phyloP scores from a whole-genome alignment of 2,888 invertebrate species.

The Dexiosoma caninum region DNA sequence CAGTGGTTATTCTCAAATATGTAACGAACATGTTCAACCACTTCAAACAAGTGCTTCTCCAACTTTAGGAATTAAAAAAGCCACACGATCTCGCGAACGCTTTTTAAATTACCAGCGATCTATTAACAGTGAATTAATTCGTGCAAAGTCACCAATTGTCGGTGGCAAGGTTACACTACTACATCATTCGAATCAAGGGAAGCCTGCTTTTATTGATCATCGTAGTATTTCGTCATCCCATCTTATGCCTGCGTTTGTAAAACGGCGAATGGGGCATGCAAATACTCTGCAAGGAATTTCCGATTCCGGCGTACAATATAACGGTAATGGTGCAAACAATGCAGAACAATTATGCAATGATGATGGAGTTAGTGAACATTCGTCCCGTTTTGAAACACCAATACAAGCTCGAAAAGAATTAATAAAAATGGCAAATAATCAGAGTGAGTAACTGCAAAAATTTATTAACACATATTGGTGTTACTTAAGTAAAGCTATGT shows the following conservation, averaged over 20 bases:
- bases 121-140: constrained; percentile 28
- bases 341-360: constrained; percentile 69
- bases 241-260: constrained; percentile 77
- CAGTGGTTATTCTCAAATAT: constrained; percentile 14
- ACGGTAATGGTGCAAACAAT: constrained; percentile 74
- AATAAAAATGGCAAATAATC: neutral
- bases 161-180: neutral
- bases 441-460: constrained; percentile 48
- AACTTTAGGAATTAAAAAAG: constrained; percentile 27
- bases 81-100: constrained; percentile 44
- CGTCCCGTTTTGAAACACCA: neutral
- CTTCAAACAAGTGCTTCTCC: constrained; percentile 28
- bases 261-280: constrained; percentile 69
- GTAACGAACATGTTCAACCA: constrained; percentile 23
- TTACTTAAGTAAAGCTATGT: no score
- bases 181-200: constrained; percentile 37
- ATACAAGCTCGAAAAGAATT: constrained; percentile 32
- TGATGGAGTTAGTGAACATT: constrained; percentile 22
- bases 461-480: no score
- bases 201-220: constrained; percentile 72
- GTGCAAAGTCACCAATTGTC: constrained; percentile 7
- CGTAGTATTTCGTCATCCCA: constrained; percentile 76
- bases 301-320: constrained; percentile 16
- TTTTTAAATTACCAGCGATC: constrained; percentile 45
- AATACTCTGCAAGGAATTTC: constrained; percentile 2